phyloP scores from a whole-genome alignment of 2,113 vertebrate genomes.

The Eulemur rufifrons region DNA sequence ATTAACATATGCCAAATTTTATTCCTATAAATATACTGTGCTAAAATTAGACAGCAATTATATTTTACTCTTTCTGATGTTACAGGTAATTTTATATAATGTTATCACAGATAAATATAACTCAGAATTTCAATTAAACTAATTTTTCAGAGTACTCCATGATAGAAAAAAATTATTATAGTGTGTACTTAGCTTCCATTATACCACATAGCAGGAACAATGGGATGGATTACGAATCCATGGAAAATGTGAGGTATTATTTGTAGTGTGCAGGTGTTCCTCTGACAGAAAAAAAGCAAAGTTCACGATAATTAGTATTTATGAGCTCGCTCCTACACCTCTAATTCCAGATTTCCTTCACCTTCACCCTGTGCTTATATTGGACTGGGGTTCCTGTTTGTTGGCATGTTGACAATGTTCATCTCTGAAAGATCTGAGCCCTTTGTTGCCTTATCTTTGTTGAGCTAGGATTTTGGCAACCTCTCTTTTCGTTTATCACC shows the following conservation, averaged over 20 bases:
- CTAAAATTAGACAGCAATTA: not conserved
- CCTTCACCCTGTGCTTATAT: not conserved
- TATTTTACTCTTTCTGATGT: not conserved
- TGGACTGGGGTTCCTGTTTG: not conserved
- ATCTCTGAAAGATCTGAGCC: not conserved
- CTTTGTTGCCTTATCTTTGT: not conserved
- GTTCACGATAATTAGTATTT: not conserved
- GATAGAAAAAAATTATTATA: not conserved
- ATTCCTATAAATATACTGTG: not conserved
- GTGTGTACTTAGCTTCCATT: not conserved
- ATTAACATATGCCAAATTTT: not conserved
- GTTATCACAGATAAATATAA: not conserved
- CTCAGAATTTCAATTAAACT: not conserved
- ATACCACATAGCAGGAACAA: not conserved
- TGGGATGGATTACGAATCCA: not conserved
- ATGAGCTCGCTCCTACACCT: not conserved
- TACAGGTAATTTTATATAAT: not conserved
- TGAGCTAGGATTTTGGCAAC: not conserved
- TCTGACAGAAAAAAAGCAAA: not conserved
- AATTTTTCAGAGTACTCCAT: not conserved
- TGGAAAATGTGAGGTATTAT: not conserved
- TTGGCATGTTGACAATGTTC: accelerated
- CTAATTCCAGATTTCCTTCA: not conserved
- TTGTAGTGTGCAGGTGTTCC: not conserved
- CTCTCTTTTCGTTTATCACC: not conserved